Base-by-base conservation (phyloP, 2,113 vertebrate genomes). In the Hypomesus transpacificus region DNA sequence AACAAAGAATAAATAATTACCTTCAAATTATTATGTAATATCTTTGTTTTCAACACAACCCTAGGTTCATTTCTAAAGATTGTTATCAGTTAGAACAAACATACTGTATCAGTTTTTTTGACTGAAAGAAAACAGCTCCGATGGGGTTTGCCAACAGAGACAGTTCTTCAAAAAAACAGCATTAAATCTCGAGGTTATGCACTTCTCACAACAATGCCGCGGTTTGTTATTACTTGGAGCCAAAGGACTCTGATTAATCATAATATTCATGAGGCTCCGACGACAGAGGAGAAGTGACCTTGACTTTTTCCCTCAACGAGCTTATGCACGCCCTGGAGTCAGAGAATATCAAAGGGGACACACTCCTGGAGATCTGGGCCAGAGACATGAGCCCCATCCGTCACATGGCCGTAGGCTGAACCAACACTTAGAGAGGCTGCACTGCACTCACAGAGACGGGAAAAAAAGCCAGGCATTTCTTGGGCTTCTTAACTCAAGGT, bases 241-340 rank as follows among this genome's bases (percentile, higher is more conserved):
- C 84, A 85, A 87, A 89, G 83, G 83, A 85, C 79, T 78, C 75
- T 78, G 85, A 90, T 88, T 87, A 88, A 89, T 92, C 85, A 85
- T 84, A 83, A 90, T 89, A 92, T 91, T 92, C 87, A 91, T 89
- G 87, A 89, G 88, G 77, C 69, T 75, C 51, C 56, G 66, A 80
- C 51, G 22, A 81, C 80, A 73, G 82, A 82, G 84, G 80, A 78
- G 77, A 86, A 79, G 78, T 87, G 89, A 92, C 89, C 90, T 91
- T 91, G 90, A 88, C 85, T 91, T 84, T 75, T 80, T 79, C 60
- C 76, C 77, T 82, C 68, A 78, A 76, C 81, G 82, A 75, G 85
- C 81, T 86, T 85, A 83, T 83, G 78, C 75, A 54, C 78, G 73
- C 84, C 84, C 84, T 1, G 56, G 68, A 88, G 89, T 89, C 69